Evolutionary conservation across 2,113 vertebrate species (phyloP).

Genomic region (Burhinus oedicnemus): DNA sequence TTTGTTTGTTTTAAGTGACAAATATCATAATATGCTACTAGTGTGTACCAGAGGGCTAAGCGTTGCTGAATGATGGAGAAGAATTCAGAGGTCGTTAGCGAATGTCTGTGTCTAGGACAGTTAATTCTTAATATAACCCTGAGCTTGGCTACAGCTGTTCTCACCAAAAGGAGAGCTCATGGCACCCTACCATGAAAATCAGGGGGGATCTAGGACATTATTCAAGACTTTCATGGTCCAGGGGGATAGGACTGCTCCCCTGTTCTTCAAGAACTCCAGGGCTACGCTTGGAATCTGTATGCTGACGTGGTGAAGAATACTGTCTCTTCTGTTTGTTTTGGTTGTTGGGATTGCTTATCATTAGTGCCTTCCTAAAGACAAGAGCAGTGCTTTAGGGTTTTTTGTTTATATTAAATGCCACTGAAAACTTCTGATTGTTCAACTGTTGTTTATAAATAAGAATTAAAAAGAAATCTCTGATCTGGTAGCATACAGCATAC

Average conservation of each 20-base stretch:
- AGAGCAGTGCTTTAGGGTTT: not conserved
- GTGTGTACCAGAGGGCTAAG: not conserved
- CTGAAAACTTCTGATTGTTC: not conserved
- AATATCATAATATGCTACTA: rapidly evolving
- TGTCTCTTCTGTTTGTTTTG: not conserved
- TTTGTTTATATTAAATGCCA: not conserved
- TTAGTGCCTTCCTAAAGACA: not conserved
- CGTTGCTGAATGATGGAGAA: not conserved
- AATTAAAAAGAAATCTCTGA: not conserved
- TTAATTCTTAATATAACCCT: not conserved
- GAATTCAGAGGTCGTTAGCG: not conserved
- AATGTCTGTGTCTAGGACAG: not conserved
- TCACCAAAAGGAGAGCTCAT: not conserved
- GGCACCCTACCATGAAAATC: not conserved
- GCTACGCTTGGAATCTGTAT: not conserved
- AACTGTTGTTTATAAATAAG: not conserved
- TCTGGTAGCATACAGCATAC: not conserved
- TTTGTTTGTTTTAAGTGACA: no score
- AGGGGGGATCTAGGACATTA: not conserved
- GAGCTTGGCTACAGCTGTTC: not conserved
- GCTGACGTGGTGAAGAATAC: not conserved
- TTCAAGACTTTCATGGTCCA: not conserved
- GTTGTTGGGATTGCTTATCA: not conserved
- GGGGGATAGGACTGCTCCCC: not conserved
- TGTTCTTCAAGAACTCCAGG: not conserved